These are phyloP conservation scores for Anoplopoma fimbria DNA, from an alignment of 2,113 vertebrate genomes.

Conservation along the genomic window DNA sequence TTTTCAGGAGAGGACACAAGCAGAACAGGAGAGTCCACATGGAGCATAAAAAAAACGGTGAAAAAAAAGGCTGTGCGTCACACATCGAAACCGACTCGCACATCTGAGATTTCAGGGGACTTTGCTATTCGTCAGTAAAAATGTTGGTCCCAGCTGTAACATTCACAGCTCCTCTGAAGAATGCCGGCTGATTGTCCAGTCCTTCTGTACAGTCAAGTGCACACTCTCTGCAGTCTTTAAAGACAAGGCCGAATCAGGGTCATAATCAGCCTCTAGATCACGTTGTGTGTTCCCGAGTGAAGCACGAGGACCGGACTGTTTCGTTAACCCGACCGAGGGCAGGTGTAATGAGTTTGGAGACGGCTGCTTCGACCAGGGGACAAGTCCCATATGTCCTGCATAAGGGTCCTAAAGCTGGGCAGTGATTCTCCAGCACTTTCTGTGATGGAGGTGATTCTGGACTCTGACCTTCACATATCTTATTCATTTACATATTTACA, in stretches of 20 bases:
- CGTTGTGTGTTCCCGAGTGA: slow-evolving; percentile 9
- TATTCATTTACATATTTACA: not conserved
- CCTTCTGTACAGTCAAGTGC: not conserved
- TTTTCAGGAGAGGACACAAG: slow-evolving; percentile 13
- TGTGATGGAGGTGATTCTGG: not conserved
- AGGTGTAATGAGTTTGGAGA: slow-evolving; percentile 36
- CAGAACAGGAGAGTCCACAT: not conserved
- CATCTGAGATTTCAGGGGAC: not conserved
- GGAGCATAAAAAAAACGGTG: slow-evolving; percentile 24
- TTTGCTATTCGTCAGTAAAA: not conserved
- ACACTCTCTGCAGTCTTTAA: slow-evolving; percentile 11
- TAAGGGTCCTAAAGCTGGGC: not conserved
- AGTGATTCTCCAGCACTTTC: slow-evolving; percentile 1
- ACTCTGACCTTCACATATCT: not conserved
- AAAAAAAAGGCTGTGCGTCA: slow-evolving; percentile 28
- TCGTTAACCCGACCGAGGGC: slow-evolving; percentile 14
- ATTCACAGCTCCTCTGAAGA: not conserved
- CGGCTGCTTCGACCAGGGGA: not conserved
- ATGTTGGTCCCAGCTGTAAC: not conserved
- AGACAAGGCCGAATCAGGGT: slow-evolving; percentile 32
- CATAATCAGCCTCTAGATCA: slow-evolving; percentile 43
- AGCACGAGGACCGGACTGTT: slow-evolving; percentile 21
- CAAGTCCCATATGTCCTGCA: slow-evolving; percentile 6
- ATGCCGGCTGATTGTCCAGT: slow-evolving; percentile 6
- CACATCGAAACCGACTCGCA: slow-evolving; percentile 3